These are phyloP conservation scores for Brachylomia viminalis DNA, from an alignment of 2,888 invertebrate species.

Conservation along the genomic window DNA sequence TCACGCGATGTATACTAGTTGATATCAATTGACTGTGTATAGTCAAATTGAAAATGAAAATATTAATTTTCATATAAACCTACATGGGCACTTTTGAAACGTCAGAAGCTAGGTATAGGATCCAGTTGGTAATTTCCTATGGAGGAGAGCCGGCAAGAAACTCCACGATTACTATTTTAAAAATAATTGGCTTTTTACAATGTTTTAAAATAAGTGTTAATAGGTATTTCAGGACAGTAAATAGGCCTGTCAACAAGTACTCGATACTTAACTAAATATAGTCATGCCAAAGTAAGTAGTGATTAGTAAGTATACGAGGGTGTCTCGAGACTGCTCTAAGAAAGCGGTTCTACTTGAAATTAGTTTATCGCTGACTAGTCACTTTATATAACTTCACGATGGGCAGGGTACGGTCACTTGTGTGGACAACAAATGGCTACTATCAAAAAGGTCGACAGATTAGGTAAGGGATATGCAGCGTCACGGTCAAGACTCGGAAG, in stretches of 20 bases:
- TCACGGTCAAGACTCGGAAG: constrained; percentile 10
- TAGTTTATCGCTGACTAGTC: not conserved
- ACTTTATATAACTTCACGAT: constrained; percentile 11
- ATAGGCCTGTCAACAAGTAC: too few species aligned
- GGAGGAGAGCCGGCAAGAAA: too few species aligned
- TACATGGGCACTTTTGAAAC: too few species aligned
- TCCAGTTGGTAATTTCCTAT: too few species aligned
- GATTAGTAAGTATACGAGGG: not conserved
- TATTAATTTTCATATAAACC: too few species aligned
- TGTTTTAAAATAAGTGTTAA: too few species aligned
- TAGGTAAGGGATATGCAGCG: not conserved
- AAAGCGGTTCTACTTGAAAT: not conserved
- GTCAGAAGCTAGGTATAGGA: too few species aligned
- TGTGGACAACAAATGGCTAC: constrained; percentile 9
- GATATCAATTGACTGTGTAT: not conserved
- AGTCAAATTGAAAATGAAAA: too few species aligned
- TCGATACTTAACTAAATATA: too few species aligned
- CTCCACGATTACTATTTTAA: too few species aligned
- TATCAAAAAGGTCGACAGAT: not conserved
- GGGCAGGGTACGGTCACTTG: constrained; percentile 1
- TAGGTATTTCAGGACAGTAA: too few species aligned
- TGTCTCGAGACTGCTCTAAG: not conserved
- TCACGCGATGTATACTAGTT: not conserved
- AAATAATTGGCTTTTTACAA: too few species aligned
- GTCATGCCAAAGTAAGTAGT: not conserved